Base-by-base conservation (phyloP, 2,888 invertebrate species). In the Aphodius granarius region DNA sequence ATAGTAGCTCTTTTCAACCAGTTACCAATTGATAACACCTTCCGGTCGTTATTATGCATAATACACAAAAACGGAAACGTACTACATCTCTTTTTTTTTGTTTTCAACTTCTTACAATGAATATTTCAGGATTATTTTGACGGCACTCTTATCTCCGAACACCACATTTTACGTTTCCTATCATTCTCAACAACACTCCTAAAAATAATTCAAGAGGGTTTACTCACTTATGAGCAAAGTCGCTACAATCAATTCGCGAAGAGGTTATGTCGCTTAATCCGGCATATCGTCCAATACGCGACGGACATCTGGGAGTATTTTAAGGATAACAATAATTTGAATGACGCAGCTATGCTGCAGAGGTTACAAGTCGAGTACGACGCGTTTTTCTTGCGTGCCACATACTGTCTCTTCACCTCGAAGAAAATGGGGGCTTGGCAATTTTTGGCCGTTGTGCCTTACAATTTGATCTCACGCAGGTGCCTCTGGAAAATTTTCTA, bases 381-480 rank as follows among this genome's bases (percentile, higher is more conserved):
- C 85, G 90, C 92, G 5, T 91, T 95, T 80, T 91, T 95, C 76
- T 84, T 93, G 43, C 89, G 92, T 73, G 91, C 94, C 0, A 92
- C 92, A 62, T 89, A 91, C 75, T 92, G 91, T 79, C 91, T 95
- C 75, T 93, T 94, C 83, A 90, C 91, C 1, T 92, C 93, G 0
- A 91, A 92, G 70, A 92, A 92, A 83, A 88, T 94, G 77, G 94
- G 94, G 6, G 92, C 94, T 1, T 94, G 95, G 93, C 95, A 95
- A 85, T 95, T 94, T 87, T 90, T 95, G 80, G 93, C 94, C 15
- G 92, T 93, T 18, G 88, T 95, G 80, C 94, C 95, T 0, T 94
- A 92, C 82, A 87, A 89, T 77, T 87, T 89, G 70, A 89, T 93
- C 22, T 90, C 92, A 9, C 83, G 88, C 0, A 86, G 87, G 71